These are phyloP conservation scores for Astyanax mexicanus DNA, from an alignment of 2,797 vertebrate genomes.

Conservation along the genomic window DNA sequence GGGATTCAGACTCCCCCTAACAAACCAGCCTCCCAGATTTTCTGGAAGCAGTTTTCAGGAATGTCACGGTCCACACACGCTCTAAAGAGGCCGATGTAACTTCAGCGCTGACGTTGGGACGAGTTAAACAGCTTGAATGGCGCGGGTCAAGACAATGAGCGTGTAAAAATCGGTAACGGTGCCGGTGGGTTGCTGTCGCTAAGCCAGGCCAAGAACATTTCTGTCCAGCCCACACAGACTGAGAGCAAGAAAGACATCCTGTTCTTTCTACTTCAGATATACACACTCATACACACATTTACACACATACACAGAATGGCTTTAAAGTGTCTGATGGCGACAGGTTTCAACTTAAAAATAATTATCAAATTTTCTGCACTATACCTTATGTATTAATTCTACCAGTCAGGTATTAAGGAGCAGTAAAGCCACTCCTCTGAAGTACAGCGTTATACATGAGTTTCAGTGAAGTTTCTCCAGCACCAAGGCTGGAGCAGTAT, in stretches of 20 bases:
- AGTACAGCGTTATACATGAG: too few relatives aligned
- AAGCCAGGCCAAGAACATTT: conserved; percentile 47
- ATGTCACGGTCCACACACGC: conserved; percentile 21
- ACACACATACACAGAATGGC: too few relatives aligned
- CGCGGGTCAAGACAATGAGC: conserved; percentile 21
- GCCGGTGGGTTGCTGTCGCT: conserved; percentile 17
- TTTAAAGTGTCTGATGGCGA: conserved; percentile 41
- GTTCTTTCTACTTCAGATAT: conserved; percentile 41
- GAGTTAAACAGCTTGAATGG: neutral
- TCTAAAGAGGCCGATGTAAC: conserved; percentile 3
- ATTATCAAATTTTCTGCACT: too few relatives aligned
- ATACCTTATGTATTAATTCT: too few relatives aligned
- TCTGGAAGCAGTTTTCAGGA: neutral
- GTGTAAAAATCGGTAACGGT: conserved; percentile 15
- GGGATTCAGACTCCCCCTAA: conserved; percentile 35
- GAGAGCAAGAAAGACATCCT: conserved; percentile 46
- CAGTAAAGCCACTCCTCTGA: too few relatives aligned
- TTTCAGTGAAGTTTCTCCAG: too few relatives aligned
- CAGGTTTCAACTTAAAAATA: neutral
- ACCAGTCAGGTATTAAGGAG: too few relatives aligned
- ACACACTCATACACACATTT: conserved; percentile 10
- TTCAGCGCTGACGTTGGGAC: conserved; percentile 2
- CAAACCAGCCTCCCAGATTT: conserved; percentile 9
- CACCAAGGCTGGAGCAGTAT: too few relatives aligned
- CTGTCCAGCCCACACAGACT: conserved; percentile 52